These are phyloP conservation scores for Cephus pulcher DNA, from an alignment of 2,888 invertebrate genomes.

Conservation along the genomic window DNA sequence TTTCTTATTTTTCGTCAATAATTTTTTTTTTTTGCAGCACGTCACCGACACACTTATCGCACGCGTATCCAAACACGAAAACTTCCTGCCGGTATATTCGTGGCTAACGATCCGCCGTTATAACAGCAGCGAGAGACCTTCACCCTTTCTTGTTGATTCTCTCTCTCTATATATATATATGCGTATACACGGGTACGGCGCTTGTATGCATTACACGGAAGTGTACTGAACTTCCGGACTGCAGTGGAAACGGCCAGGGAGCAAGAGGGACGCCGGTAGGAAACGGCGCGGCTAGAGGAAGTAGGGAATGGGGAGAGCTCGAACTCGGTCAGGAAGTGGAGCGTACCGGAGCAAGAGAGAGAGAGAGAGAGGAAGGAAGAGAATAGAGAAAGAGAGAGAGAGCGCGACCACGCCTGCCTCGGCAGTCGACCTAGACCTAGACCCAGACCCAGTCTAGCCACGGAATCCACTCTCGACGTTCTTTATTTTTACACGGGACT, in stretches of 20 bases:
- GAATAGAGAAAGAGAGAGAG: conserved; percentile 10
- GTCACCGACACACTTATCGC: too few species aligned
- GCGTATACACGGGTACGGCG: too few species aligned
- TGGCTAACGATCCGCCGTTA: neutral
- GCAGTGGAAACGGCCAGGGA: conserved; percentile 34
- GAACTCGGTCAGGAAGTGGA: conserved; percentile 46
- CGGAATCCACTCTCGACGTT: conserved; percentile 40
- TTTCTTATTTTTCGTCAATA: too few species aligned
- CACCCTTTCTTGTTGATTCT: too few species aligned
- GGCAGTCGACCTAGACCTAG: conserved; percentile 60
- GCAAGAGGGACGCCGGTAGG: too few species aligned
- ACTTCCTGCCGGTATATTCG: neutral
- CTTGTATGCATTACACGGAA: neutral
- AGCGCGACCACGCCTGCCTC: conserved; percentile 31
- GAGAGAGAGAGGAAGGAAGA: conserved; percentile 18
- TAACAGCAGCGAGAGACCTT: too few species aligned
- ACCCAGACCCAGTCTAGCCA: conserved; percentile 51
- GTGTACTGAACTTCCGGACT: conserved; percentile 13
- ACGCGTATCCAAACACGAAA: conserved; percentile 8
- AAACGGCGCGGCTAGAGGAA: too few species aligned
- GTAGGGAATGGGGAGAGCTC: too few species aligned
- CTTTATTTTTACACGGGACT: conserved; percentile 47
- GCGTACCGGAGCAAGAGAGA: conserved; percentile 33
- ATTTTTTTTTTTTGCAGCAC: too few species aligned
- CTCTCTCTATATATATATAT: too few species aligned